A percentile compares a stretch with the other conserved stretches of the same genome.
Conservation (phyloP, 2,113 vertebrate genomes). For the Cathartes aura region DNA sequence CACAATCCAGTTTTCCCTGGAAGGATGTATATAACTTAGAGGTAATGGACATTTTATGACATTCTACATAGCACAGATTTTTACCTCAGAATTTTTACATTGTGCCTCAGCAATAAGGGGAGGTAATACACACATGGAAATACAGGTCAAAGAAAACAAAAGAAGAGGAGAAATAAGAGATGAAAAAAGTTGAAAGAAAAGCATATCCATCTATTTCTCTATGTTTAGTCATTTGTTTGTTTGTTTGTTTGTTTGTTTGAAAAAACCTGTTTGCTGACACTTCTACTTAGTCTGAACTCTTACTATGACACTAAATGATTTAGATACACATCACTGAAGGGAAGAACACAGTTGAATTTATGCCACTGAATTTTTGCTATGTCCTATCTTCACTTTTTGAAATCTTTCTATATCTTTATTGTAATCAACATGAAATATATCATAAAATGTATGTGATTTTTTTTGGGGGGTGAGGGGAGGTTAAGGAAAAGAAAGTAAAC, state of each 20-base stretch:
- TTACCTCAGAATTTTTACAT: neutral
- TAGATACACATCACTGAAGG: neutral
- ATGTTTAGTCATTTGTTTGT: neutral
- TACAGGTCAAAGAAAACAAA: neutral
- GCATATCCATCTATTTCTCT: neutral
- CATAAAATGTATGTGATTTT: neutral
- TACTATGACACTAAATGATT: neutral
- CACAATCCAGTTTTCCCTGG: neutral
- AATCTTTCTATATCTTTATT: neutral
- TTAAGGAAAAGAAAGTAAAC: neutral
- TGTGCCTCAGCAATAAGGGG: neutral
- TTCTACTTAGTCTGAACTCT: neutral
- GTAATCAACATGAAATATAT: neutral
- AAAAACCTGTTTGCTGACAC: neutral
- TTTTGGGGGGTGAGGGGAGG: fast-evolving
- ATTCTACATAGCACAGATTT: neutral
- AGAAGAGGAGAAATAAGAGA: neutral
- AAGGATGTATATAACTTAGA: neutral
- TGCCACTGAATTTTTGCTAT: neutral
- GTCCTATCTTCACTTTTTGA: neutral
- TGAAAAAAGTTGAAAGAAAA: neutral
- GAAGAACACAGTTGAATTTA: neutral
- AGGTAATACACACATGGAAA: neutral
- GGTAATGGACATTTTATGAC: neutral
- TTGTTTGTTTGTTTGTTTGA: neutral